Percentiles rank a stretch among this genome's conserved stretches.
Conservation (phyloP, 2,888 invertebrate genomes). For the Carterocephalus palaemon region DNA sequence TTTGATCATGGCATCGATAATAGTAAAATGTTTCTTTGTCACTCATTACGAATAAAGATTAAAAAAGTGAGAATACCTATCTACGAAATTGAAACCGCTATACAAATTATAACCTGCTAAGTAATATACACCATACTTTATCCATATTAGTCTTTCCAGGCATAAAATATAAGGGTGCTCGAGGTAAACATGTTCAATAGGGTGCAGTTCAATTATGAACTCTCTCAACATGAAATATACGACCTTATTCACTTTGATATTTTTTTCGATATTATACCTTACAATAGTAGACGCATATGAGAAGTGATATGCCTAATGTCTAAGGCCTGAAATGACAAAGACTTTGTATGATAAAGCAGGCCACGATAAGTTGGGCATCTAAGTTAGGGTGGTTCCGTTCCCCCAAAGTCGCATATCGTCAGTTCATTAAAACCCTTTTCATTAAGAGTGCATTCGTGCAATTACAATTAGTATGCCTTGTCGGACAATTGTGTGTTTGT, state of each 20-base stretch:
- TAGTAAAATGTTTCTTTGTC: too few species aligned
- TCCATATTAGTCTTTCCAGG: slow-evolving; percentile 31
- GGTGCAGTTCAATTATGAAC: background rate
- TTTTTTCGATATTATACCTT: too few species aligned
- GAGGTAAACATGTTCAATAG: slow-evolving; percentile 3
- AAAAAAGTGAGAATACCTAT: too few species aligned
- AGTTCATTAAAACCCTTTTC: slow-evolving; percentile 63
- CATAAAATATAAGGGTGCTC: slow-evolving; percentile 33
- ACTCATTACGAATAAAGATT: too few species aligned
- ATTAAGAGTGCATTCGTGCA: slow-evolving; percentile 54
- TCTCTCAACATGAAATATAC: too few species aligned
- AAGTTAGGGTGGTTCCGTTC: slow-evolving; percentile 36
- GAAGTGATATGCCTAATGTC: slow-evolving; percentile 35
- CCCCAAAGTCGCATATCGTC: slow-evolving; percentile 44
- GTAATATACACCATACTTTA: too few species aligned
- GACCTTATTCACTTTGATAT: background rate
- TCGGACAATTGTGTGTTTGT: slow-evolving; percentile 34
- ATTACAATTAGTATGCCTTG: slow-evolving; percentile 52
- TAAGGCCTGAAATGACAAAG: slow-evolving; percentile 30
- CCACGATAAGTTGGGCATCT: slow-evolving; percentile 34
- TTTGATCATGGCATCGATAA: too few species aligned
- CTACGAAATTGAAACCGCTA: too few species aligned
- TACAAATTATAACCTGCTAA: too few species aligned
- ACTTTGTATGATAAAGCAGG: slow-evolving; percentile 24
- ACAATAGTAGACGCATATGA: slow-evolving; percentile 4